phyloP scores from a whole-genome alignment of 1,140 invertebrate genomes.

The Monochamus saltuarius region DNA sequence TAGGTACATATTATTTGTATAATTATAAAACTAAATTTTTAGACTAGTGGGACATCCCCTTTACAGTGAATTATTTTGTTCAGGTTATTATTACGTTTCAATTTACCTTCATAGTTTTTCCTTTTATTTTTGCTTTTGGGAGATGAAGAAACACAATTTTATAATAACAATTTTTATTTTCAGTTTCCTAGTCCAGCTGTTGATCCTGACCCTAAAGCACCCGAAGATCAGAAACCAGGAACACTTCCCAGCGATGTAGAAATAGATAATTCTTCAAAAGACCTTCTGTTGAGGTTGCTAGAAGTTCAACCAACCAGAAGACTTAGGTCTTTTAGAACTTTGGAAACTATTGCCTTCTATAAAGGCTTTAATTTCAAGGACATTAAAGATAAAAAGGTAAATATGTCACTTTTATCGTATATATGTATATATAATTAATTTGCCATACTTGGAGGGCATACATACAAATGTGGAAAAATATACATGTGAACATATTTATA shows the following conservation, averaged over 20 bases:
- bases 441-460: no score
- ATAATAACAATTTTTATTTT: constrained; percentile 9
- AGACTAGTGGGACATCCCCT: no score
- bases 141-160: no score
- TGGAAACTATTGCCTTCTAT: constrained; percentile 56
- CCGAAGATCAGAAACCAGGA: constrained; percentile 25
- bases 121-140: no score
- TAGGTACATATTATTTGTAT: no score
- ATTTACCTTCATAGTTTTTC: no score
- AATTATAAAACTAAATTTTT: no score
- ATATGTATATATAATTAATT: no score
- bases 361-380: constrained; percentile 54
- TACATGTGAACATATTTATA: neutral
- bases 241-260: constrained; percentile 35
- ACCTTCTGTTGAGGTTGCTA: constrained; percentile 53
- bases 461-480: neutral
- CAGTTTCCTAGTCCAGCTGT: constrained; percentile 28
- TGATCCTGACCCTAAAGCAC: constrained; percentile 10
- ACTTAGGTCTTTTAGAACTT: constrained; percentile 52
- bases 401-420: neutral
- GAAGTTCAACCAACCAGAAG: constrained; percentile 51
- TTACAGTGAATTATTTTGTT: no score
- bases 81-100: no score
- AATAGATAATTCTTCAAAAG: constrained; percentile 46
- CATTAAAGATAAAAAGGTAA: constrained; percentile 44